Base-by-base conservation (phyloP, 2,888 invertebrate species). In the Drosophila kuntzei region DNA sequence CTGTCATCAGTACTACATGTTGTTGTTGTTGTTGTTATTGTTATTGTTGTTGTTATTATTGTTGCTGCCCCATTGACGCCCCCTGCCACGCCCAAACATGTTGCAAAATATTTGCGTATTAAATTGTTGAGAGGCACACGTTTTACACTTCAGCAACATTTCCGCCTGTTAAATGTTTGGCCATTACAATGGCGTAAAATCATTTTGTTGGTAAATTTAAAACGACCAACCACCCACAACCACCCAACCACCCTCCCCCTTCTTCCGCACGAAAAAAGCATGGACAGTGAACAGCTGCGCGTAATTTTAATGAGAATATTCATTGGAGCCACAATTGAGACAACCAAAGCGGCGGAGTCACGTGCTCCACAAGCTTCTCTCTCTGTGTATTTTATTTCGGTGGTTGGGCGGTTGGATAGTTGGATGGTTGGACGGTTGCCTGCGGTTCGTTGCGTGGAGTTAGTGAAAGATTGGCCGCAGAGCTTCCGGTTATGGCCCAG, bases 231-330 rank as follows among this genome's bases (percentile, higher is more conserved):
- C 25, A 5, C 5, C 25, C 5, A 3, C n/a, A 25, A n/a, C 43
- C 37, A 34, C 27, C 34, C 55, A 7, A 32, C 41, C 11, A 5
- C 25, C 27, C 25, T 1, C 22, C 4, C 14, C 29, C 7, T 8
- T 14, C 34, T 9, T 2, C 14, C 7, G 9, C 27, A 7, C 16
- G 16, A 11, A 27, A 18, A 11, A 2, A 37, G 54, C 67, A 37
- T 61, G 73, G 62, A 76, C 73, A 70, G 46, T 47, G 66, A 83
- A 67, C 81, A 81, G 70, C 84, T 83, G 83, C 53, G 70, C 63
- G 79, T 74, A 76, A 83, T 80, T 84, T 83, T 85, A 85, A 83
- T 83, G 80, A 80, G 74, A 76, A 85, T 85, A 79, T 83, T 84
- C 84, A 81, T 81, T 82, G 78, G 80, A 64, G 79, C 74, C 80